Conservation (phyloP, 2,113 vertebrate species). For the Microtus pennsylvanicus region DNA sequence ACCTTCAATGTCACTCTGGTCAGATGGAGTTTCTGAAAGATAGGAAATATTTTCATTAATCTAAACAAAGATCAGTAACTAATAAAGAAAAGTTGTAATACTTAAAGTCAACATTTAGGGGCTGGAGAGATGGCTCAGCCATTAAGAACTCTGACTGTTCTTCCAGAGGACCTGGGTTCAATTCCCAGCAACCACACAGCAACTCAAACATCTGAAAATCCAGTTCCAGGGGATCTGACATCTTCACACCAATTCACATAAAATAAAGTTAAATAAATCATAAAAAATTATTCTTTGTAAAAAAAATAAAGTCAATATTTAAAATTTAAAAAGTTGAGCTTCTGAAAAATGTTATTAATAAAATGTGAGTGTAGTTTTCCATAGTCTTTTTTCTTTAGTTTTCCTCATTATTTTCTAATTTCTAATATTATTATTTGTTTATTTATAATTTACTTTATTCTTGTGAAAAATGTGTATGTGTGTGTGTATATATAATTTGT, state of each 20-base stretch:
- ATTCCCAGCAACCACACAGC: too few relatives aligned
- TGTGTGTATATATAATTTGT: too few relatives aligned
- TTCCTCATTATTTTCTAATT: slow-evolving; percentile 10
- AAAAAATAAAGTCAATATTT: slow-evolving; percentile 23
- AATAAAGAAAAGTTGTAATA: slow-evolving; percentile 46
- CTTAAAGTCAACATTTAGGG: slow-evolving; percentile 34
- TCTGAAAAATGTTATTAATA: slow-evolving; percentile 32
- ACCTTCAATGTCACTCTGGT: slow-evolving; percentile 96
- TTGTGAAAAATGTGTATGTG: neutral
- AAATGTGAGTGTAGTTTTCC: neutral
- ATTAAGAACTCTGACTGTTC: too few relatives aligned
- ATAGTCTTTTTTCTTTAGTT: neutral
- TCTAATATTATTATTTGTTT: slow-evolving; percentile 1
- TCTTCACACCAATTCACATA: too few relatives aligned
- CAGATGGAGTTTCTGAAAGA: slow-evolving; percentile 93
- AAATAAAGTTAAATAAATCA: too few relatives aligned
- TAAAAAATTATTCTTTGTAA: too few relatives aligned
- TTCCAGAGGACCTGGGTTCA: too few relatives aligned
- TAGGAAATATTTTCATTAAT: slow-evolving; percentile 12
- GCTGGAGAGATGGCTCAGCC: too few relatives aligned
- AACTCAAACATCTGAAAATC: too few relatives aligned
- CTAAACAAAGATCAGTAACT: slow-evolving; percentile 32
- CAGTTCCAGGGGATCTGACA: too few relatives aligned
- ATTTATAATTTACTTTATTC: neutral
- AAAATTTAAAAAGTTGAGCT: slow-evolving; percentile 48